Percentiles rank a stretch among this genome's conserved stretches.
Conservation (phyloP, 2,113 vertebrate species). For the Lutjanus erythropterus region DNA sequence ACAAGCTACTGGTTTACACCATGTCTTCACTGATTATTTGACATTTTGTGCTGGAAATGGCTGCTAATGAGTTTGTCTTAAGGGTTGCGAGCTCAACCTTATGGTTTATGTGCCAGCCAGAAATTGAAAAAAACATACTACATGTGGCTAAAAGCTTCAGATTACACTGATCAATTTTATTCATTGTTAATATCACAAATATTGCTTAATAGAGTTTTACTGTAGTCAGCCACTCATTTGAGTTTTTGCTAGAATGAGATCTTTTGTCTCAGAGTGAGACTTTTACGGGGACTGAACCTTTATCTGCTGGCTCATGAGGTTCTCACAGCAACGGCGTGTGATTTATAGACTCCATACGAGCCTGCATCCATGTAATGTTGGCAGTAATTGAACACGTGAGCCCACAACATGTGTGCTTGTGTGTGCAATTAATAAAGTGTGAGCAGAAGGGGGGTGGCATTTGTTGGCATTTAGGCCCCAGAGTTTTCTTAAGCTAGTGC, state of each 20-base stretch:
- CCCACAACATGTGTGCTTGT: background rate
- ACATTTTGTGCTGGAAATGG: background rate
- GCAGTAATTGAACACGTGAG: constrained; percentile 6
- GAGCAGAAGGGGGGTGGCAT: background rate
- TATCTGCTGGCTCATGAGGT: constrained; percentile 45
- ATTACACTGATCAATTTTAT: constrained; percentile 14
- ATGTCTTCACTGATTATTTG: background rate
- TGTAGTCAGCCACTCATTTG: background rate
- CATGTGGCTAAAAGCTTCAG: constrained; percentile 19
- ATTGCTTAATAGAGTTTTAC: constrained; percentile 7
- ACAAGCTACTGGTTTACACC: background rate
- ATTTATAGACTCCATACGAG: constrained; percentile 40
- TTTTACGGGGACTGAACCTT: background rate
- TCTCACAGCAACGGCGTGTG: constrained; percentile 48
- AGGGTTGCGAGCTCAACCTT: background rate
- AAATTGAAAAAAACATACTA: constrained; percentile 6
- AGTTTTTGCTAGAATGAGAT: constrained; percentile 10
- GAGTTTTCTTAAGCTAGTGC: background rate
- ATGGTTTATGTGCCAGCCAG: background rate
- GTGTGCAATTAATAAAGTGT: background rate
- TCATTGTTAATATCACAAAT: background rate
- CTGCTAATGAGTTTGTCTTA: background rate
- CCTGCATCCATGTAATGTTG: background rate
- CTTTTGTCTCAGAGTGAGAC: constrained; percentile 15
- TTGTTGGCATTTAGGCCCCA: background rate